Evolutionary conservation across 2,113 vertebrate species (phyloP), one percentile per base, ranked within the genome.

Genomic region (Dasyprocta punctata): DNA sequence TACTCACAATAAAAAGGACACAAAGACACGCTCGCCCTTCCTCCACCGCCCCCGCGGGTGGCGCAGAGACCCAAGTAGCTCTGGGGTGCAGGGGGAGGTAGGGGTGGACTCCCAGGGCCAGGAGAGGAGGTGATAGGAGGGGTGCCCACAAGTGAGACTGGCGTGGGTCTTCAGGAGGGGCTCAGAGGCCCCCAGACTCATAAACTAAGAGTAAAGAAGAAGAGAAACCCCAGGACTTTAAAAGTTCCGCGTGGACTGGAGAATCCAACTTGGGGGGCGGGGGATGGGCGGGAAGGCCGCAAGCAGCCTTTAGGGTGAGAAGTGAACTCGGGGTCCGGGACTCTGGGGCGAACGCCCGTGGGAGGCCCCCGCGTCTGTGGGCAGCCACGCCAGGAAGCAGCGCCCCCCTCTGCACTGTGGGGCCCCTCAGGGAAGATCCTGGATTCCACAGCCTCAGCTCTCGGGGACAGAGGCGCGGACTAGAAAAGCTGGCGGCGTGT

Each of bases 391-490:
- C 7, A 3, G 17, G 36, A 83, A 60, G 14, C 16, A 0, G 17
- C 12, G 16, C n/a, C 80, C 33, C 41, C 58, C 26, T 88, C 77
- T 80, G 38, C 63, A 54, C 17, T 56, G 11, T 44, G 8, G 80
- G 13, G n/a, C 38, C 56, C 47, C 49, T 52, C 58, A 38, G 26
- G 44, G 65, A 47, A 91, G 78, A 41, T 75, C 38, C 30, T 63
- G 91, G 88, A 78, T 52, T 65, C 63, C 73, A n/a, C n/a, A 85
- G 49, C 17, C 36, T 92, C 80, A 84, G 36, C 85, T 65, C 24
- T 49, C 30, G 33, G 77, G 54, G 30, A 83, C 22, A 38, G 33
- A 86, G 63, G 61, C 14, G 33, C 22, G 41, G 92, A 41, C 52
- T 61, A 22, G 36, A 80, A 71, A 94, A 87, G 52, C 30, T 47